Conservation (phyloP, 2,113 vertebrate genomes). For the Anarrhichthys ocellatus region DNA sequence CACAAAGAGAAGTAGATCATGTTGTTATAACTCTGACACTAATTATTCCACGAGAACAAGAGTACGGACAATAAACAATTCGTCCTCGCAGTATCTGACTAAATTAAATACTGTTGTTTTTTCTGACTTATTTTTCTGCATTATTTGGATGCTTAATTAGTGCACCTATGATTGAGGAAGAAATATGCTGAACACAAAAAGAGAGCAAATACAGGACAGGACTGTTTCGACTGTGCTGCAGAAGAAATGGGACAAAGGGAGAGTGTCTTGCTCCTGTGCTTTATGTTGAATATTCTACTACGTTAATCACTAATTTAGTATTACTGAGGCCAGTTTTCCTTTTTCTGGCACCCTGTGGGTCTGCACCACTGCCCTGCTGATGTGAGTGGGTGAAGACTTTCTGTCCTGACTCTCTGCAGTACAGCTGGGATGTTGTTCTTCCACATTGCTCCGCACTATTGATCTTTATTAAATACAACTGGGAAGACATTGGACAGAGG, state of each 20-base stretch:
- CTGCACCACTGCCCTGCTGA: conserved; percentile 57
- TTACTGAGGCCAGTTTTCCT: conserved; percentile 29
- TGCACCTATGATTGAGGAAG: background rate
- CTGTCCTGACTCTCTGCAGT: conserved; percentile 26
- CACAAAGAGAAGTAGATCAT: background rate
- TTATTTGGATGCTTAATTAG: conserved; percentile 3
- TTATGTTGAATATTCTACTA: conserved; percentile 14
- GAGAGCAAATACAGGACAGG: background rate
- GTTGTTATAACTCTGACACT: background rate
- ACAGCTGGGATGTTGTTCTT: conserved; percentile 45
- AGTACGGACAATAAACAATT: background rate
- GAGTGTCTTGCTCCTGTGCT: background rate
- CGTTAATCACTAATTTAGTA: conserved; percentile 42
- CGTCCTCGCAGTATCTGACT: background rate
- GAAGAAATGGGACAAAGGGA: background rate
- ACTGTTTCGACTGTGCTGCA: background rate
- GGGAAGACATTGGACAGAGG: conserved; percentile 25
- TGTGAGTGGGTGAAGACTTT: conserved; percentile 36
- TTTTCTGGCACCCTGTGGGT: conserved; percentile 16
- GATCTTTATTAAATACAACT: conserved; percentile 60
- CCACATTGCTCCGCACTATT: conserved; percentile 55
- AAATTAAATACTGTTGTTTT: background rate
- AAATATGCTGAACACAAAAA: background rate
- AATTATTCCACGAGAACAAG: background rate
- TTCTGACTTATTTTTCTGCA: background rate